phyloP scores from a whole-genome alignment of 1,140 invertebrate genomes.

The Lasaia peninsularis region DNA sequence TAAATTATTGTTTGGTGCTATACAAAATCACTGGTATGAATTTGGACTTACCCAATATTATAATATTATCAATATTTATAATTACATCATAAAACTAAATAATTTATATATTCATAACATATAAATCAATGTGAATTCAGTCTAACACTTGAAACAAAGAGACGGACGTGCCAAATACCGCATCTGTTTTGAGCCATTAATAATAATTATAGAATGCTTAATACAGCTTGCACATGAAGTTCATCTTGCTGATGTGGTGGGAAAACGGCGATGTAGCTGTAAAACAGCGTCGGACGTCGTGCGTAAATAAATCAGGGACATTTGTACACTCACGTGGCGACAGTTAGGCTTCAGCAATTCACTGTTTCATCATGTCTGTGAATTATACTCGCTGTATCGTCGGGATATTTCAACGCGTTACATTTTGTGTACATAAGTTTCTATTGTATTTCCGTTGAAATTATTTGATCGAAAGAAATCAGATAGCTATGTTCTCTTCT shows the following conservation, averaged over 20 bases:
- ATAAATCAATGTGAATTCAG: too few relatives aligned
- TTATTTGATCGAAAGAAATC: too few relatives aligned
- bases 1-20: too few relatives aligned
- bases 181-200: slow-evolving; percentile 20
- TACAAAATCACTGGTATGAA: too few relatives aligned
- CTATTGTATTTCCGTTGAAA: too few relatives aligned
- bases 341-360: slow-evolving; percentile 40
- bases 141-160: background rate
- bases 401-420: background rate
- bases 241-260: slow-evolving; percentile 39
- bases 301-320: slow-evolving; percentile 55
- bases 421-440: background rate
- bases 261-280: slow-evolving; percentile 44
- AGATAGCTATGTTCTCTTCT: too few relatives aligned
- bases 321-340: slow-evolving; percentile 47
- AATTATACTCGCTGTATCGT: slow-evolving; percentile 22
- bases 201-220: slow-evolving; percentile 26
- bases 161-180: slow-evolving; percentile 5
- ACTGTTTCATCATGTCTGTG: slow-evolving; percentile 46
- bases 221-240: slow-evolving; percentile 23
- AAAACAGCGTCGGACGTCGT: slow-evolving; percentile 51
- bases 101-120: too few relatives aligned
- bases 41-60: too few relatives aligned
- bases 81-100: too few relatives aligned
- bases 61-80: too few relatives aligned